Evolutionary conservation across 2,113 vertebrate genomes (phyloP), one percentile per base, ranked within the genome.

Genomic region (Malurus alboscapulatus): DNA sequence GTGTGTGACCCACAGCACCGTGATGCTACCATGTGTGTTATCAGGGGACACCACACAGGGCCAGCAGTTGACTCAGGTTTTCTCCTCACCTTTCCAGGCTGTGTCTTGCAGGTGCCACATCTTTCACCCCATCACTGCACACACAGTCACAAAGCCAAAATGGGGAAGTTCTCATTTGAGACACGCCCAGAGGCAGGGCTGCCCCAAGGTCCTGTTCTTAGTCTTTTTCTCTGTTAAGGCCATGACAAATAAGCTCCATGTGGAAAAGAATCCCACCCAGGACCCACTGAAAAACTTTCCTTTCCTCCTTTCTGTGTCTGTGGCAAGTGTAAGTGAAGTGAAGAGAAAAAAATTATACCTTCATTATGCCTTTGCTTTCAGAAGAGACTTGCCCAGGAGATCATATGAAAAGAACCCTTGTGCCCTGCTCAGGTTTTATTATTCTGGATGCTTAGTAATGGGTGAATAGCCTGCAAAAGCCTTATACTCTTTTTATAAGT

Each of bases 291-390:
- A 83, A 92, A 91, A 55, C 36, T 84, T 87, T 80, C 38, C 18
- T 92, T 90, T 90, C 38, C 71, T 88, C 50, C 63, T 88, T 88
- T 88, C 51, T 40, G 15, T 50, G 44, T 59, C 81, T 76, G 45
- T 54, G 63, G n/a, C 44, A 42, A 19, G 16, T 77, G 20, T 30
- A 58, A 74, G 40, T 32, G 59, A 91, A 59, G 40, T 74, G 75
- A 95, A 72, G 44, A 67, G 79, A 90, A 94, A 87, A 87, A 32
- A 81, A 75, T 34, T 76, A 30, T 27, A 87, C 74, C 44, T 84
- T 57, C 44, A 72, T 75, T 90, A 77, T 74, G 22, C 16, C 40
- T 88, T 77, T 93, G 73, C 67, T 93, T 90, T 78, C 63, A 29
- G 65, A 63, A 93, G 47, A 38, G 72, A 38, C 47, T 71, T 55